Evolutionary conservation across 2,888 invertebrate genomes (phyloP), one percentile per base, ranked within the genome.

Genomic region (Notodonta dromedarius): DNA sequence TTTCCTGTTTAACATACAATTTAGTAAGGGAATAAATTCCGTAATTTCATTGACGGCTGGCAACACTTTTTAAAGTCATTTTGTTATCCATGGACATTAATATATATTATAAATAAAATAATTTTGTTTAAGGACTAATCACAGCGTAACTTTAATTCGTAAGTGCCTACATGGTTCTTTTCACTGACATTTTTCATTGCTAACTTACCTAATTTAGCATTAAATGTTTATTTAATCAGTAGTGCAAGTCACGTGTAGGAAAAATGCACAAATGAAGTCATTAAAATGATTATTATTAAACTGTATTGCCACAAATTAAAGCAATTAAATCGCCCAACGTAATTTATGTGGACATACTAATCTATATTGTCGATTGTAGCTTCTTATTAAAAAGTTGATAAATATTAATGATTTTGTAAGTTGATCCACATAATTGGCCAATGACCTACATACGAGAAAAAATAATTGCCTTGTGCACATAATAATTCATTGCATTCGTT

Each of bases 401-500:
- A 58, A 40, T 50, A 57, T 24, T 55, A 24, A 60, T 39, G 42
- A 61, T 53, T 44, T 46, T 40, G 12, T 39, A 57, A 46, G 58
- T 58, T 63, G 55, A 62, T 44, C 54, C 24, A 50, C 60, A 59
- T 73, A 70, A 73, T 76, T 69, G 73, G 62, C 59, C 48, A 59
- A 58, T 73, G 71, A 76, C 66, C 69, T 62, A 71, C 60, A 64
- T 74, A 67, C 57, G 68, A 71, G 62, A 66, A 65, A 35, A 72
- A 70, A 58, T 66, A 74, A 74, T 73, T 76, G 74, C 57, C 65
- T 67, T 57, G 6, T 54, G 46, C 64, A 58, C 54, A n/a, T 46
- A n/a, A 74, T 77, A 76, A 76, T 73, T 70, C 71, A 75, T 78
- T 78, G 65, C 69, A 65, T 69, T 69, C 61, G 69, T 74, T 74